Conservation (phyloP, 2,113 vertebrate genomes). For the Rhinolophus ferrumequinum region DNA sequence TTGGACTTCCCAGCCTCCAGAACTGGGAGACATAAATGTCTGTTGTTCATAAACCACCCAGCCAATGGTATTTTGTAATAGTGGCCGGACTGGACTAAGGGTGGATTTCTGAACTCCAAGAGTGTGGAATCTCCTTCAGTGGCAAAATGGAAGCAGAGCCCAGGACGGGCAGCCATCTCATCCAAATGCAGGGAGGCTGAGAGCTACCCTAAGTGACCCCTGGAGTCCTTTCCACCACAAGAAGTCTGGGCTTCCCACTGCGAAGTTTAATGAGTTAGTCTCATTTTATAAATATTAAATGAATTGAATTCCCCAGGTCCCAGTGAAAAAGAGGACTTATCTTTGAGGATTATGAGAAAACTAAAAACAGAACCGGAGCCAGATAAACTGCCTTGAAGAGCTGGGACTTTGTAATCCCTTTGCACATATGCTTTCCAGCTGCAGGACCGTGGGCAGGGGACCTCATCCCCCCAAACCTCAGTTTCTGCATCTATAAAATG, state of each 20-base stretch:
- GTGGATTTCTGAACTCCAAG: not conserved
- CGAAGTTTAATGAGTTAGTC: conserved; percentile 34
- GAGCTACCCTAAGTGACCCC: not conserved
- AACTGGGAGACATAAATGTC: not conserved
- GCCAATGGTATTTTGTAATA: not conserved
- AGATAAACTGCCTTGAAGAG: not conserved
- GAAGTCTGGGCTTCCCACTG: not conserved
- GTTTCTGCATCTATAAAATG: conserved; percentile 3
- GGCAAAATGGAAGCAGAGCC: not conserved
- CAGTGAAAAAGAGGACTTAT: not conserved
- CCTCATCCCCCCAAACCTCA: not conserved
- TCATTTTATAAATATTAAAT: conserved; percentile 60
- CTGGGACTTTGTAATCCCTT: not conserved
- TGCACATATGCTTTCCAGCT: not conserved
- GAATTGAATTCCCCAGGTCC: not conserved
- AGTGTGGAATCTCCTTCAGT: not conserved
- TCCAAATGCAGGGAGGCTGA: not conserved
- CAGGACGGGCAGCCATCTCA: not conserved
- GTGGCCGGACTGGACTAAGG: not conserved
- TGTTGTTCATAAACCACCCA: not conserved
- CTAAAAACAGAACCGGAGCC: conserved; percentile 12
- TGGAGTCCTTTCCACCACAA: not conserved
- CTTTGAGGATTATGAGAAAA: conserved; percentile 2
- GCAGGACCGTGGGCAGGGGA: not conserved
- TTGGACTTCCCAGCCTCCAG: not conserved